Percentiles rank a stretch among this genome's conserved stretches.
Conservation (phyloP, 1,140 invertebrate genomes). For the Procambarus clarkii region DNA sequence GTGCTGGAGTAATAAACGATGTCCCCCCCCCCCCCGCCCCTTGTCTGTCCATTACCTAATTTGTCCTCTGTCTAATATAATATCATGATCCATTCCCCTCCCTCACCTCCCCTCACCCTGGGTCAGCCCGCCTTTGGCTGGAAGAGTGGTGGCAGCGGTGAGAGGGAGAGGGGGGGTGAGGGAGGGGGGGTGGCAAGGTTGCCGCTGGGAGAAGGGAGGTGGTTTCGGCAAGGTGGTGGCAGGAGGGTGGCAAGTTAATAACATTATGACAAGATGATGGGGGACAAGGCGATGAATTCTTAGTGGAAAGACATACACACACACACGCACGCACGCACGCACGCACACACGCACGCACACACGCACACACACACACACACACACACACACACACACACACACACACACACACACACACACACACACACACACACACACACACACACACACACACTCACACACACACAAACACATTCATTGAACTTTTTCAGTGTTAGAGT, state of each 20-base stretch:
- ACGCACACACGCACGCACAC: too few species aligned
- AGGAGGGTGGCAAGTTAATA: background rate
- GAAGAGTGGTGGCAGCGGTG: background rate
- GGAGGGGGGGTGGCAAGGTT: too few species aligned
- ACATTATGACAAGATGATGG: background rate
- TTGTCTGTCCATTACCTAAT: conserved; percentile 15
- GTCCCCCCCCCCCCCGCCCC: too few species aligned
- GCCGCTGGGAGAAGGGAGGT: too few species aligned
- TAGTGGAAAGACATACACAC: too few species aligned
- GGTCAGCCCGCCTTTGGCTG: background rate
- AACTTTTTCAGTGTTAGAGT: too few species aligned
- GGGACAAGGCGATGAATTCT: background rate
- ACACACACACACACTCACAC: background rate
- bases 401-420: conserved; percentile 12
- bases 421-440: conserved; percentile 27
- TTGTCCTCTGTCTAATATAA: conserved; percentile 23
- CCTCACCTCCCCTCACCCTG: background rate
- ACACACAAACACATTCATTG: conserved; percentile 33
- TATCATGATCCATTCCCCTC: background rate
- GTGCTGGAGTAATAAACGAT: conserved; percentile 2
- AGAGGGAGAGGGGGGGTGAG: too few species aligned
- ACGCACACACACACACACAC: too few species aligned
- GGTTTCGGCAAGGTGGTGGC: background rate
- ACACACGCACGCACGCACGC: too few species aligned
- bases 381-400: conserved; percentile 10